These are phyloP conservation scores for Grapholita molesta DNA, from an alignment of 1,140 invertebrate genomes.

Conservation along the genomic window DNA sequence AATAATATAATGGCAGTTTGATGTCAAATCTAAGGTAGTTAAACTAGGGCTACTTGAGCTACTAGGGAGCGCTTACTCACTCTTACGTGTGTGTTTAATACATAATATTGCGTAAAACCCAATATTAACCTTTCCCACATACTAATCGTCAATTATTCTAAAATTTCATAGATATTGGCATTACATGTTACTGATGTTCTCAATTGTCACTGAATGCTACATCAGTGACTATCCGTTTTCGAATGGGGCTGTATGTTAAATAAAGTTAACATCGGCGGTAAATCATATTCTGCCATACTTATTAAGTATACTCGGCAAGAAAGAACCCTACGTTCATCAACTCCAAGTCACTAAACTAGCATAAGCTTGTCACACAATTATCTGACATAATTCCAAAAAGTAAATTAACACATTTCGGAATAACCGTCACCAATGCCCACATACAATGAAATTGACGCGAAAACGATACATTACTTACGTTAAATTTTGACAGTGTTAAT, in stretches of 20 bases:
- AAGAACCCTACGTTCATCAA: too few species aligned
- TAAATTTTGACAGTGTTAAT: slow-evolving; percentile 13
- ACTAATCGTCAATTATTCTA: too few species aligned
- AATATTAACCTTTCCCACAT: too few species aligned
- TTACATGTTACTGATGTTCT: too few species aligned
- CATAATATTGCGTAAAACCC: too few species aligned
- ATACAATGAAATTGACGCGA: not conserved
- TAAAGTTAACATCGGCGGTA: too few species aligned
- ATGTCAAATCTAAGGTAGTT: not conserved
- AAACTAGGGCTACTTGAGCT: not conserved
- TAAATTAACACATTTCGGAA: slow-evolving; percentile 4
- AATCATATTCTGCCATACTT: not conserved
- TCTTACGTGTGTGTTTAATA: not conserved
- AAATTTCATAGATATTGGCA: too few species aligned
- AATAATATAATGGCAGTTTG: not conserved
- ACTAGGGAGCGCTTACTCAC: not conserved
- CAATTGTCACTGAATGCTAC: too few species aligned
- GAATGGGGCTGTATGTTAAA: too few species aligned
- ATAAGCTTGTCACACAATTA: not conserved
- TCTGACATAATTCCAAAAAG: not conserved
- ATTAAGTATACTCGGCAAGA: not conserved
- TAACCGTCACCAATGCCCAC: slow-evolving; percentile 2
- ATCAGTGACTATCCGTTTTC: too few species aligned
- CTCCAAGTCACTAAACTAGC: not conserved
- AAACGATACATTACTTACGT: slow-evolving; percentile 14